Percentiles rank a stretch among this genome's conserved stretches.
These are phyloP conservation scores for Caiman crocodilus DNA, from an alignment of 2,797 vertebrate genomes.

Conservation along the genomic window DNA sequence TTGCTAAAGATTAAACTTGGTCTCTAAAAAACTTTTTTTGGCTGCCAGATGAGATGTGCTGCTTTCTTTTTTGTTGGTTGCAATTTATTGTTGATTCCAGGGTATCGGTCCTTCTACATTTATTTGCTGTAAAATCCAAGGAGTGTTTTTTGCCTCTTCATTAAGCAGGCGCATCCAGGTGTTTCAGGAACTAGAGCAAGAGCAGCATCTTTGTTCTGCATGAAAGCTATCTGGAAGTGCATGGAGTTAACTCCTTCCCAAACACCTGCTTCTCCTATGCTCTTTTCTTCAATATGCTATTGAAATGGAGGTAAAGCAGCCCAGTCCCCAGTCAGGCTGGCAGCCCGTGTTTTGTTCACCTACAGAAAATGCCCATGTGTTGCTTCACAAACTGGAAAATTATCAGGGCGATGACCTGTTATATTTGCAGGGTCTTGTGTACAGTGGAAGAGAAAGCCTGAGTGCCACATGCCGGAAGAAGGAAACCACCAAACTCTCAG, in stretches of 20 bases:
- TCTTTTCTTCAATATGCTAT: not conserved
- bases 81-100: not conserved
- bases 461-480: not conserved
- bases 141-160: not conserved
- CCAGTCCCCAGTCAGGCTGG: accelerated
- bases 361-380: not conserved
- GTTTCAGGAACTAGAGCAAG: not conserved
- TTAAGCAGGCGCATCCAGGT: not conserved
- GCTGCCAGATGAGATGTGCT: not conserved
- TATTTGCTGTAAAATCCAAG: not conserved
- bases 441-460: not conserved
- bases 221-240: not conserved
- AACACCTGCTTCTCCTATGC: not conserved
- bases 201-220: not conserved
- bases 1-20: not conserved
- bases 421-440: not conserved
- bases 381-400: not conserved
- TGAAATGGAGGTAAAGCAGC: not conserved
- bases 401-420: not conserved
- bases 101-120: not conserved
- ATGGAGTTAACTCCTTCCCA: not conserved
- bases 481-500: not conserved
- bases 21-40: not conserved
- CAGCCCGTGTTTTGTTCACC: not conserved
- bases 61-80: not conserved